Percentiles rank a stretch among this genome's conserved stretches.
These are phyloP conservation scores for Panopea generosa DNA, from an alignment of 2,888 invertebrate genomes.

Conservation along the genomic window DNA sequence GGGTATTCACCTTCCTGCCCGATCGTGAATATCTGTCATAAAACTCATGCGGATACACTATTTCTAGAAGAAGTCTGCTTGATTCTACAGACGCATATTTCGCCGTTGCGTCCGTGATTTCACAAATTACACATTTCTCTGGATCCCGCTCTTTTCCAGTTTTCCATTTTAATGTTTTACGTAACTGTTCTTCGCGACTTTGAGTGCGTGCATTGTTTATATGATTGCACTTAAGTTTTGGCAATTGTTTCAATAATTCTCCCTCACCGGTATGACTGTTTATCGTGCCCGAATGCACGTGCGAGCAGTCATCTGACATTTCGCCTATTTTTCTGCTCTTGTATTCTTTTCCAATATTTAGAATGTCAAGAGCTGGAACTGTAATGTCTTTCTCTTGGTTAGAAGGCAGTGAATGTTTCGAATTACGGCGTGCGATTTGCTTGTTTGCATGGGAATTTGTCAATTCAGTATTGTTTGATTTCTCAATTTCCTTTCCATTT, in stretches of 20 bases:
- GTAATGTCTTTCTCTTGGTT: no score
- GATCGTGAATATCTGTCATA: slow-evolving; percentile 54
- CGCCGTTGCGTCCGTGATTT: slow-evolving; percentile 45
- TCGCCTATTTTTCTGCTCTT: background rate
- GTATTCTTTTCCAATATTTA: background rate
- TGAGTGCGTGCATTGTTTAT: background rate
- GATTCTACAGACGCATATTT: slow-evolving; percentile 40
- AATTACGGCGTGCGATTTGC: background rate
- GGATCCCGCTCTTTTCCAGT: background rate
- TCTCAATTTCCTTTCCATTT: background rate
- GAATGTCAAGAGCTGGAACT: background rate
- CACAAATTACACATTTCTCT: slow-evolving; percentile 41
- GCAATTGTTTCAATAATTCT: background rate
- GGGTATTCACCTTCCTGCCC: slow-evolving; percentile 15
- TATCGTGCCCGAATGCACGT: background rate
- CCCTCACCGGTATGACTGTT: background rate
- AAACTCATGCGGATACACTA: slow-evolving; percentile 56
- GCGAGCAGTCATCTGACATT: background rate
- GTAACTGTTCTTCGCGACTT: background rate
- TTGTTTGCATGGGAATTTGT: background rate
- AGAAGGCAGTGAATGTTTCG: background rate
- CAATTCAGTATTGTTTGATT: background rate
- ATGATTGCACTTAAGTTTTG: background rate
- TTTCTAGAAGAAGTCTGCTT: slow-evolving; percentile 50
- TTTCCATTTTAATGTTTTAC: slow-evolving; percentile 4